These are phyloP conservation scores for Rhagoletis zephyria DNA, from an alignment of 1,140 invertebrate genomes.

Conservation along the genomic window DNA sequence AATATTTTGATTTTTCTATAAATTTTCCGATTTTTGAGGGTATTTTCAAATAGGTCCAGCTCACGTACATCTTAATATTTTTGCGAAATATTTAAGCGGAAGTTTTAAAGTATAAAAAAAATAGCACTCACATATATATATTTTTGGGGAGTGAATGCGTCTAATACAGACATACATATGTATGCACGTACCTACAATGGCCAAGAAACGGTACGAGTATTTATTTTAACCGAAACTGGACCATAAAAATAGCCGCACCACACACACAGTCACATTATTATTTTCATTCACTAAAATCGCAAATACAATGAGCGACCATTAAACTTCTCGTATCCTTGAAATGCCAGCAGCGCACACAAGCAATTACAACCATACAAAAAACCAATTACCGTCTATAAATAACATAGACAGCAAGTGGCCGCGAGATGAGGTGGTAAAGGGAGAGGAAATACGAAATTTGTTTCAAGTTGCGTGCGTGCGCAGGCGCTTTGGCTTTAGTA, in stretches of 20 bases:
- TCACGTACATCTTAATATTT: too few relatives aligned
- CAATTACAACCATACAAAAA: neutral
- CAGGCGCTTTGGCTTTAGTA: neutral
- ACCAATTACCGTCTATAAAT: neutral
- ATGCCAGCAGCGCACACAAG: conserved; percentile 1
- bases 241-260: neutral
- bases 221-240: neutral
- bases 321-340: conserved; percentile 16
- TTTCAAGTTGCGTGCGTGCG: neutral
- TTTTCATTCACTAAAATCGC: conserved; percentile 10
- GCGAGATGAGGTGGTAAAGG: neutral
- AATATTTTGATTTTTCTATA: too few relatives aligned
- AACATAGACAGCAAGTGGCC: neutral
- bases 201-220: too few relatives aligned
- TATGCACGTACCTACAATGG: too few relatives aligned
- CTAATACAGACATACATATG: too few relatives aligned
- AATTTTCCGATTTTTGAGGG: too few relatives aligned
- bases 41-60: too few relatives aligned
- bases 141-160: too few relatives aligned
- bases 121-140: too few relatives aligned
- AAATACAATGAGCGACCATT: neutral
- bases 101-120: too few relatives aligned
- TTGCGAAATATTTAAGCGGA: too few relatives aligned
- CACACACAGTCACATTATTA: neutral
- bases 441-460: neutral